Evolutionary conservation across 2,888 invertebrate genomes (phyloP).

Genomic region (Scaptomyza reducta): DNA sequence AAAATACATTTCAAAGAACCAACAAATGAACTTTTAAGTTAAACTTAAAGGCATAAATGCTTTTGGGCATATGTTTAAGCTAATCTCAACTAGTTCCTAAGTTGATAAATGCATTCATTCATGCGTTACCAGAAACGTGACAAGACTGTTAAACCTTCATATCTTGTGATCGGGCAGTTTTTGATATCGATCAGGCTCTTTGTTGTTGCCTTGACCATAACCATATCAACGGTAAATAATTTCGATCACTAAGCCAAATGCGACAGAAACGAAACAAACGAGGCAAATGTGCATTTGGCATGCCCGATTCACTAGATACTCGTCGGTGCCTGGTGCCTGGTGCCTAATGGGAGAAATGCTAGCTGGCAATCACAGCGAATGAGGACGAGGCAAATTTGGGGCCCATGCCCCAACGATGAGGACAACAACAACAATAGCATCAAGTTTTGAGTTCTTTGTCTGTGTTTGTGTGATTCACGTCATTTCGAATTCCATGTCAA

Average conservation of each 20-base stretch:
- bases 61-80: too few species aligned
- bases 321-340: conserved; percentile 13
- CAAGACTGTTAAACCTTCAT: conserved; percentile 32
- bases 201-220: conserved; percentile 56
- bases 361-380: conserved; percentile 61
- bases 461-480: conserved; percentile 67
- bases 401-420: conserved; percentile 33
- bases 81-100: neutral
- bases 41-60: too few species aligned
- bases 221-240: conserved; percentile 79
- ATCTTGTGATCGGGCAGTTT: conserved; percentile 19
- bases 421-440: conserved; percentile 11
- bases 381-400: conserved; percentile 68
- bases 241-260: conserved; percentile 62
- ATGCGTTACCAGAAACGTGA: conserved; percentile 50
- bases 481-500: conserved; percentile 79
- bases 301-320: conserved; percentile 30
- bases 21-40: too few species aligned
- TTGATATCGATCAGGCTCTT: conserved; percentile 21
- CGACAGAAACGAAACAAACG: conserved; percentile 27
- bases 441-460: conserved; percentile 53
- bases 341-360: conserved; percentile 43
- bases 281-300: conserved; percentile 61
- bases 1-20: too few species aligned
- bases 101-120: conserved; percentile 19